Conservation (phyloP, 1,140 invertebrate genomes). For the Octopus sinensis region DNA sequence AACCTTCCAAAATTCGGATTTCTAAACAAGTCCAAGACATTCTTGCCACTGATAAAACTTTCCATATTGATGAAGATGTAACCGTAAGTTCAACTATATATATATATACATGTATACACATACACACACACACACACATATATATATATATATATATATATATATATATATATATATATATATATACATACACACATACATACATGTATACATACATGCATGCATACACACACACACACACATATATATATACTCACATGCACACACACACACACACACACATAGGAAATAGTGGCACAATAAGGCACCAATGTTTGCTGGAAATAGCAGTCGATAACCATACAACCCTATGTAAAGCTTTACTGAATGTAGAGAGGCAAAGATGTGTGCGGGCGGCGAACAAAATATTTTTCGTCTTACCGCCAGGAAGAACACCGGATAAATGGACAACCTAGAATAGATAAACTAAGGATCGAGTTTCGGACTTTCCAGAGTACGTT, state of each 20-base stretch:
- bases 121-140: not conserved
- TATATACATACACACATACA: not conserved
- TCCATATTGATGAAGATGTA: not conserved
- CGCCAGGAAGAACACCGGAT: no score
- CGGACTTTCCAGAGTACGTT: no score
- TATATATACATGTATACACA: not conserved
- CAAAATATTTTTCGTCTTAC: no score
- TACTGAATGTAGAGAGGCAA: no score
- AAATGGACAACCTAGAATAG: no score
- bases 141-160: not conserved
- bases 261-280: not conserved
- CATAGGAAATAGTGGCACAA: not conserved
- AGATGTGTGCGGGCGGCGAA: no score
- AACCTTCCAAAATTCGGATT: not conserved
- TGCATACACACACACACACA: slow-evolving; percentile 4
- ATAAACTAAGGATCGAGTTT: no score
- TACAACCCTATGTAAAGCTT: no score
- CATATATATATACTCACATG: not conserved
- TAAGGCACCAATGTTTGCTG: no score
- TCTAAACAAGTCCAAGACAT: not conserved
- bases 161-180: not conserved
- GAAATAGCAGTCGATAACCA: no score
- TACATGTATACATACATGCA: not conserved
- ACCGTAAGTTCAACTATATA: not conserved
- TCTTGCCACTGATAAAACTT: not conserved